These are phyloP conservation scores for Aplocera efformata DNA, from an alignment of 2,888 invertebrate species.

Conservation along the genomic window DNA sequence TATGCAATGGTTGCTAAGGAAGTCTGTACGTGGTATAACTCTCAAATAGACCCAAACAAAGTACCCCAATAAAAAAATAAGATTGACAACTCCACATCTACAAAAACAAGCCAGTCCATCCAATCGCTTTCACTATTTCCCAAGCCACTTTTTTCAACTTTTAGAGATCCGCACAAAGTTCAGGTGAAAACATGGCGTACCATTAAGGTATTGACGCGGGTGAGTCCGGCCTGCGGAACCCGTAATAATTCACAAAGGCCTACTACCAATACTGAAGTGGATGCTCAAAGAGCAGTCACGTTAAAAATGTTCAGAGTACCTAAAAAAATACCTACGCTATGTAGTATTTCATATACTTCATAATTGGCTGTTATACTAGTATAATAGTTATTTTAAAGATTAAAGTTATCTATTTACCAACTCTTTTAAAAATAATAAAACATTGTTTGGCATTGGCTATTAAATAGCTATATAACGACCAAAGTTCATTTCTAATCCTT, in stretches of 20 bases:
- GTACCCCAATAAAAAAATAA: not conserved
- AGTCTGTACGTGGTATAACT: too few relatives aligned
- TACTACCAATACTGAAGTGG: slow-evolving; percentile 59
- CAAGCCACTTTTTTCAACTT: slow-evolving; percentile 55
- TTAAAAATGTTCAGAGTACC: not conserved
- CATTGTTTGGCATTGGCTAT: too few relatives aligned
- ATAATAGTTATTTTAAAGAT: too few relatives aligned
- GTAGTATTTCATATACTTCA: too few relatives aligned
- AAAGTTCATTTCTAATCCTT: too few relatives aligned
- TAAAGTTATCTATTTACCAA: too few relatives aligned
- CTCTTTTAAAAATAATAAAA: too few relatives aligned
- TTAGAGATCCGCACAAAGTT: slow-evolving; percentile 44
- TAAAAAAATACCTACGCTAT: too few relatives aligned
- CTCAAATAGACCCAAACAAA: not conserved
- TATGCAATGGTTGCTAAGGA: too few relatives aligned
- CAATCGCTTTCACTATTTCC: slow-evolving; percentile 40
- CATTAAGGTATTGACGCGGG: slow-evolving; percentile 73
- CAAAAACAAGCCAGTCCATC: slow-evolving; percentile 26
- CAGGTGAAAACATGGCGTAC: slow-evolving; percentile 53
- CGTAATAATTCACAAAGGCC: slow-evolving; percentile 77
- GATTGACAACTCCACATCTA: slow-evolving; percentile 7
- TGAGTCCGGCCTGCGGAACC: slow-evolving; percentile 50
- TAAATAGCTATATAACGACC: too few relatives aligned
- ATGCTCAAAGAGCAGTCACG: slow-evolving; percentile 40
- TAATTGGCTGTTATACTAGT: too few relatives aligned